Evolutionary conservation across 2,113 vertebrate genomes (phyloP), one percentile per base, ranked within the genome.

Genomic region (Falcunculus frontatus): DNA sequence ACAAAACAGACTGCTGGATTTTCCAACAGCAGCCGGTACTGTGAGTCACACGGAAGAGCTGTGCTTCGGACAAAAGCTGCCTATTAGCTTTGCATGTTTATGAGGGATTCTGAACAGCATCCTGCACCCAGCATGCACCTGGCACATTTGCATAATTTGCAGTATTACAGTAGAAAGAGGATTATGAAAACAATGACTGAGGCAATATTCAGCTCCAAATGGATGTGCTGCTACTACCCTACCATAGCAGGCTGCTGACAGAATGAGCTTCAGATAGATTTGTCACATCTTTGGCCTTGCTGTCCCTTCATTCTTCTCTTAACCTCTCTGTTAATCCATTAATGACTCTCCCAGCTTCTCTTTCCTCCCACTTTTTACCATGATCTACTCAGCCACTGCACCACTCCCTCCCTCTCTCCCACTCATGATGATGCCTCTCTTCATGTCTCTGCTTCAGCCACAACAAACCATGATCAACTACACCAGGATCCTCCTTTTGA

Each of bases 61-160:
- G 46, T 33, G 82, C 64, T 86, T 74, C 0, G 6, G 73, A 52
- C 6, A 22, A 77, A 79, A 88, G 81, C 83, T 94, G 83, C 64
- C 75, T 64, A 55, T 92, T 55, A 85, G 87, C 42, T 47, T 72
- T 72, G 64, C 29, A 49, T 13, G 68, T 65, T 94, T 86, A 49
- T 72, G 82, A 68, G 18, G 44, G 53, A 77, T 92, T 92, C 83
- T 86, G 83, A 75, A 39, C 37, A 77, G 83, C 76, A 49, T 53
- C 67, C 75, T 90, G 88, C 88, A 93, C 79, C 88, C 93, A 86
- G 87, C 79, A 93, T 77, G 42, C 90, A 94, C 79, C 92, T 96
- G 92, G 47, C 7, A 32, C 4, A 93, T 94, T 88, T 91, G 85
- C 93, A 90, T 93, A 92, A 95, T 78, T 64, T 75, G 79, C 76